Conservation (phyloP, 2,888 invertebrate species). For the Zygogramma bicolorata region DNA sequence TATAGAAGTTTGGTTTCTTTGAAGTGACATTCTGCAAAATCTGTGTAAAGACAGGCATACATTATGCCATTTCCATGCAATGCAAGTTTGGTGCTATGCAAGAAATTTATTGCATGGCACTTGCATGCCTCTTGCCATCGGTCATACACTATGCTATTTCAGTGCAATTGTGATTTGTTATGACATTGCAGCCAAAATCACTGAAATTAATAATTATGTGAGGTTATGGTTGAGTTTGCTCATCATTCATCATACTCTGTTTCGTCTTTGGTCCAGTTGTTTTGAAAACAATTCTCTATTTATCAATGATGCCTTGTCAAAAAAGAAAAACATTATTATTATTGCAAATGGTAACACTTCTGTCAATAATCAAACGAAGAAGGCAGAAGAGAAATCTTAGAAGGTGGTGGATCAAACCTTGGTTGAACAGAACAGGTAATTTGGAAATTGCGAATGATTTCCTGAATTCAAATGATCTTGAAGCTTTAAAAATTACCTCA, state of each 20-base stretch:
- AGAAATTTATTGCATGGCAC: no score
- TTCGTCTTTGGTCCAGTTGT: neutral
- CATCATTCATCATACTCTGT: neutral
- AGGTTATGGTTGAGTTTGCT: no score
- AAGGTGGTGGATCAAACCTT: neutral
- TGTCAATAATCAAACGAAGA: neutral
- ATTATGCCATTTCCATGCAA: no score
- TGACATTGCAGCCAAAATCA: neutral
- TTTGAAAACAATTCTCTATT: neutral
- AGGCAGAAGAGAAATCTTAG: neutral
- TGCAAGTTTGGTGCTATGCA: no score
- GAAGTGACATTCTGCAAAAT: no score
- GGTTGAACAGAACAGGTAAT: neutral
- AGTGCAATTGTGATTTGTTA: no score
- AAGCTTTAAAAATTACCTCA: conserved; percentile 5
- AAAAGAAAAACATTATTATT: neutral
- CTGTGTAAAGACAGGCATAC: no score
- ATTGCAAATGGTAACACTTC: neutral
- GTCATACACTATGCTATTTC: no score
- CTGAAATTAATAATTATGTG: neutral
- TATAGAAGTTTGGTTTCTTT: no score
- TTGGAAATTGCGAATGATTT: neutral
- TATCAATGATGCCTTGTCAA: neutral
- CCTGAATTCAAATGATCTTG: neutral
- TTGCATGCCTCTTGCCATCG: no score